A percentile compares a stretch with the other conserved stretches of the same genome.
These are phyloP conservation scores for Druceiella hillmani DNA, from an alignment of 2,888 invertebrate species.

Conservation along the genomic window DNA sequence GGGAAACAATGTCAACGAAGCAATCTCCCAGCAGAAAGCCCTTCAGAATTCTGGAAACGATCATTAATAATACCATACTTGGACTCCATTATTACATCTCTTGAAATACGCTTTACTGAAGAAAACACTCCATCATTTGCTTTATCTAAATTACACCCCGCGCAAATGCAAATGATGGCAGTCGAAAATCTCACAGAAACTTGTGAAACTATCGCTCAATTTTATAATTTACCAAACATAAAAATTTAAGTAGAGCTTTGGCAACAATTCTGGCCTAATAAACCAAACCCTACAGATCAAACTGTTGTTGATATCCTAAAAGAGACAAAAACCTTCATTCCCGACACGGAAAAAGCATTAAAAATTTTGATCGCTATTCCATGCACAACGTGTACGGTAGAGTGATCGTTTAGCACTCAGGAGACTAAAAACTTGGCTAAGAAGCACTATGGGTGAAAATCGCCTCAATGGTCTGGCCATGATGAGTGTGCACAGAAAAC, in stretches of 20 bases:
- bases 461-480: slow-evolving; percentile 11
- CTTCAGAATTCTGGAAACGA: slow-evolving; percentile 23
- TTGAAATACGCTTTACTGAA: slow-evolving; percentile 18
- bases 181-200: too few species aligned
- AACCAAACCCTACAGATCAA: too few species aligned
- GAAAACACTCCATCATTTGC: slow-evolving; percentile 15
- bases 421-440: slow-evolving; percentile 14
- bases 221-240: too few species aligned
- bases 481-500: slow-evolving; percentile 12
- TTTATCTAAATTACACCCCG: slow-evolving; percentile 13
- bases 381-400: slow-evolving; percentile 11
- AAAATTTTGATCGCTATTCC: too few species aligned
- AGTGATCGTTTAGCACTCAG: slow-evolving; percentile 5
- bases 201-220: too few species aligned
- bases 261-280: too few species aligned
- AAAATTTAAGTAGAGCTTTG: too few species aligned
- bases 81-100: slow-evolving; percentile 23
- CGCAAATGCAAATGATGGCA: too few species aligned
- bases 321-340: too few species aligned
- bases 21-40: slow-evolving; percentile 25
- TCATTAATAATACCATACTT: slow-evolving; percentile 27
- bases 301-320: too few species aligned
- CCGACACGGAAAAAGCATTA: too few species aligned
- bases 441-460: slow-evolving; percentile 12
- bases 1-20: slow-evolving; percentile 25